Base-by-base conservation (phyloP, 2,797 vertebrate genomes). In the Sebastolobus alascanus region DNA sequence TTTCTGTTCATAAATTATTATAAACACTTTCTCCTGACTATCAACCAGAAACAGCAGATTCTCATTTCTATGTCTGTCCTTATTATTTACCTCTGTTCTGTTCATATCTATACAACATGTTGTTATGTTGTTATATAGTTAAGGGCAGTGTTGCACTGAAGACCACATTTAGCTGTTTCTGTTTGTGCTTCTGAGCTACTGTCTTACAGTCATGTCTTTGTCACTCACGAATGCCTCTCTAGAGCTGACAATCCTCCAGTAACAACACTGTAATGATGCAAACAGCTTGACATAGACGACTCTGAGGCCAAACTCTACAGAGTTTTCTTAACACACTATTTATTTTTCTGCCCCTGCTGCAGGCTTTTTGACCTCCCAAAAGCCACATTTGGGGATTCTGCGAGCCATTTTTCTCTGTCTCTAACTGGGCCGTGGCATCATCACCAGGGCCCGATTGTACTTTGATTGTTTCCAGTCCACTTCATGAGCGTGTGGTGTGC, bases 391-490 rank as follows among this genome's bases (percentile, higher is more conserved):
- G 72, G 54, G 40, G 40, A 77, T 84, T 77, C 77, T 54, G 55
- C 52, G 38, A 69, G 70, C 59, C 38, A 77, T 84, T 67, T 86
- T 77, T 86, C 61, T 82, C 77, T 22, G 37, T 83, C 80, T 89
- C 68, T 75, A 84, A 80, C 80, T 82, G 77, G 82, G 84, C 79
- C 8, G 58, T 25, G 69, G 80, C 79, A 75, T 82, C 83, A 35
- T 81, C 64, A 73, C 18, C 14, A 70, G 29, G 50, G 71, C 75
- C 74, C 84, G 84, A 90, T 89, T 90, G 82, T 76, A 60, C 77
- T 88, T 79, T 87, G 90, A 94, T 93, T 85, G 82, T 91, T 95
- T 94, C 89, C 92, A 92, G 84, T 68, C 88, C 86, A 85, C 73
- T 94, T 93, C 77, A 87, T 79, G 83, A 86, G 83, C 38, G 69